Evolutionary conservation across 1,140 invertebrate species (phyloP), one percentile per base, ranked within the genome.

Genomic region (Delia radicum): DNA sequence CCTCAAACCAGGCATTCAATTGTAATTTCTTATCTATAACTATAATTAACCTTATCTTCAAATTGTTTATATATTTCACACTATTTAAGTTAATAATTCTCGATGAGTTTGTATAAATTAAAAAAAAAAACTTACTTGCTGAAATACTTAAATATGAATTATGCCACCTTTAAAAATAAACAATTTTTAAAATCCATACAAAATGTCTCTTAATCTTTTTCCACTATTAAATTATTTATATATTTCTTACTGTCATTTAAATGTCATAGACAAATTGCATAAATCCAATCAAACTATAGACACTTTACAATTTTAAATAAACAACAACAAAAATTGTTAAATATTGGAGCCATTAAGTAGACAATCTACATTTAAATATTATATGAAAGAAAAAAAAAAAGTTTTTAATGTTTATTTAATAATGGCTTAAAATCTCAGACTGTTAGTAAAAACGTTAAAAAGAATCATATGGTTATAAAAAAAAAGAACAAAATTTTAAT

Each of bases 301-400:
- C 28, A 67, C 29, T 55, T 55, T 55, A 18, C 28, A 67, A 18
- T n/a, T 65, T 31, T 29, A 31, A 67, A 67, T 67, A 55, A 55
- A 55, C 48, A 67, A 67, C 29, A 67, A 67, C 63, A 67, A 67
- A 31, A 15, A 5, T n/a, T 10, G 12, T 10, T 15, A 18, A 18
- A 15, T 65, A 67, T 67, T 67, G 63, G 63, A 67, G 63, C 63
- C 63, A 67, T 67, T 67, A 67, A 67, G 63, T 67, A 67, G 63
- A 67, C 63, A 67, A 67, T 67, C 63, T 28, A 67, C 63, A 67
- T 67, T 67, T 67, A 31, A 15, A 67, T 31, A 67, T 67, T 18
- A 18, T 55, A 42, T 55, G 6, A 18, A 55, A 55, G 3, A 21
- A 21, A 55, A 24, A 6, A 24, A 55, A 55, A 42, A 3, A 55